phyloP scores from a whole-genome alignment of 2,113 vertebrate genomes.

The Cyphomyrus plagiostoma region DNA sequence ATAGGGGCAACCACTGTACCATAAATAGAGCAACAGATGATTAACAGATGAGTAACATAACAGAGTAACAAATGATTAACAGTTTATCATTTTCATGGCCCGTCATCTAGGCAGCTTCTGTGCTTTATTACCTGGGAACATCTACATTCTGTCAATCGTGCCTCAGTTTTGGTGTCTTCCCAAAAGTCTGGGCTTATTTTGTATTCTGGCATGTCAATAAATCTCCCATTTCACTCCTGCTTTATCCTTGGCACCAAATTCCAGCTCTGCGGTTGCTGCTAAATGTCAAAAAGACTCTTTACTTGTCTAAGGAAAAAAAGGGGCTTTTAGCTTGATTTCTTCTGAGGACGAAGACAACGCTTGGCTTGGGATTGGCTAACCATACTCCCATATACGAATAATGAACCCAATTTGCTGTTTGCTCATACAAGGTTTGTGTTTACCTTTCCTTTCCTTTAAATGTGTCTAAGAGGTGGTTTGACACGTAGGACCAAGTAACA shows the following conservation, averaged over 20 bases:
- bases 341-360: background rate
- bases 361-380: background rate
- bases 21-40: background rate
- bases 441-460: background rate
- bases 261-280: background rate
- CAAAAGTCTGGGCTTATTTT: background rate
- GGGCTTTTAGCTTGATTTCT: background rate
- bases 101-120: background rate
- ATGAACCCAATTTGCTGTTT: background rate
- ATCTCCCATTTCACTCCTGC: background rate
- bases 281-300: background rate
- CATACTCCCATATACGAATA: background rate
- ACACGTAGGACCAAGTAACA: background rate
- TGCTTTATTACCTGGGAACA: background rate
- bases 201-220: background rate
- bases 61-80: background rate
- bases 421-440: background rate
- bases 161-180: background rate
- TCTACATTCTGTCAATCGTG: background rate
- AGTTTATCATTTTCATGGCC: background rate
- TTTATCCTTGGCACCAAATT: background rate
- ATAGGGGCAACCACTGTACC: background rate
- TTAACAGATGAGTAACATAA: background rate
- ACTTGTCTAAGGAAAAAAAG: background rate
- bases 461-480: background rate